Evolutionary conservation across 2,888 invertebrate genomes (phyloP).

Genomic region (Scaptomyza caliginosa): DNA sequence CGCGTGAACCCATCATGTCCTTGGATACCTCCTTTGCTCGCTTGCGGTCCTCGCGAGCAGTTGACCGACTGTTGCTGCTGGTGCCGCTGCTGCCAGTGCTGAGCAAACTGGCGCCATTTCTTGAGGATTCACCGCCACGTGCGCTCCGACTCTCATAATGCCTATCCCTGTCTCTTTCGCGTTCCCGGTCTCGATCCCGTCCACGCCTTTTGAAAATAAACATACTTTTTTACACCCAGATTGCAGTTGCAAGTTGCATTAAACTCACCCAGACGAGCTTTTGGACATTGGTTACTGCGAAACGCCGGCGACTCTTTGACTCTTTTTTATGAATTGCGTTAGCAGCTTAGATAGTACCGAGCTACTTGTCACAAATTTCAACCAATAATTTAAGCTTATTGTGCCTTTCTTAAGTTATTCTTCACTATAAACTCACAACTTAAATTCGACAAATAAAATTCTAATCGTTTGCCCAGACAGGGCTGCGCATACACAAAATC

Average conservation of each 20-base stretch:
- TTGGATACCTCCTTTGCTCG: slow-evolving; percentile 59
- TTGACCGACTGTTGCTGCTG: slow-evolving; percentile 48
- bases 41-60: slow-evolving; percentile 77
- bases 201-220: slow-evolving; percentile 42
- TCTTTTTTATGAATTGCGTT: background rate
- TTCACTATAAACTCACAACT: slow-evolving; percentile 1
- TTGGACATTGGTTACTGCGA: slow-evolving; percentile 55
- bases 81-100: slow-evolving; percentile 46
- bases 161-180: slow-evolving; percentile 77
- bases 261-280: slow-evolving; percentile 60
- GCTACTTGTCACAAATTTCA: background rate
- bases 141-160: slow-evolving; percentile 61
- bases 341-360: background rate
- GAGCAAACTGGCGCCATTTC: slow-evolving; percentile 63
- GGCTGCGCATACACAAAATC: slow-evolving; percentile 17
- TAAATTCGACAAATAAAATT: slow-evolving; percentile 23
- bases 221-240: background rate
- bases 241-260: background rate
- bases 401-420: background rate
- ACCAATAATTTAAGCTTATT: background rate
- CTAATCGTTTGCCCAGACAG: slow-evolving; percentile 42
- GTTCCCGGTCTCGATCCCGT: slow-evolving; percentile 63
- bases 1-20: slow-evolving; percentile 52
- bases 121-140: slow-evolving; percentile 53
- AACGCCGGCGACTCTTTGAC: slow-evolving; percentile 22